Percentiles rank a stretch among this genome's conserved stretches.
Evolutionary conservation across 1,140 invertebrate species (phyloP).

Genomic region (Sminthurides bifidus): DNA sequence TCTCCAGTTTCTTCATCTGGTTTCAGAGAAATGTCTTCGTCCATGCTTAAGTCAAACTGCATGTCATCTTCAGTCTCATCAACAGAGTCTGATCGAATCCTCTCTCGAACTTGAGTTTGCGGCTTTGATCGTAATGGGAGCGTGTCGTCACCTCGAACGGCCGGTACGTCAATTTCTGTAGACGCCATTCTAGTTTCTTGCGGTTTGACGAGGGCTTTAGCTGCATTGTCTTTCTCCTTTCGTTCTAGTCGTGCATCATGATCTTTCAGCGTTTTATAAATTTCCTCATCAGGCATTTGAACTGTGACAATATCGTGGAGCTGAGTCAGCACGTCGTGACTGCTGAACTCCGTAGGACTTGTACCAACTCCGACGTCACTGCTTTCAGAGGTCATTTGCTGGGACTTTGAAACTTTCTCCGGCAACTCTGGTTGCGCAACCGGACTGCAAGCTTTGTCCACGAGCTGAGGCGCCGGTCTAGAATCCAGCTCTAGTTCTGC

Average conservation of each 20-base stretch:
- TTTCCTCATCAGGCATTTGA: slow-evolving; percentile 24
- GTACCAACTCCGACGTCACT: slow-evolving; percentile 20
- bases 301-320: slow-evolving; percentile 23
- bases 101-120: neutral
- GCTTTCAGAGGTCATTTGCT: slow-evolving; percentile 16
- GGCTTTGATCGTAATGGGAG: neutral
- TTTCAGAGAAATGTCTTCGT: slow-evolving; percentile 15
- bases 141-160: slow-evolving; percentile 13
- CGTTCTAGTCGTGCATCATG: slow-evolving; percentile 4
- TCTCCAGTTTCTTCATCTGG: neutral
- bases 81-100: neutral
- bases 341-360: slow-evolving; percentile 14
- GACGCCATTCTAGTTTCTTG: slow-evolving; percentile 14
- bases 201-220: too few species aligned
- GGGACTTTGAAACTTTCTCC: slow-evolving; percentile 12
- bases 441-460: slow-evolving; percentile 26
- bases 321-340: slow-evolving; percentile 23
- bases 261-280: slow-evolving; percentile 22
- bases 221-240: slow-evolving; percentile 3
- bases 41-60: slow-evolving; percentile 29
- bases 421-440: slow-evolving; percentile 10
- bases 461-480: neutral
- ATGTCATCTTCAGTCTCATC: slow-evolving; percentile 21
- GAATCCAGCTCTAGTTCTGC: slow-evolving; percentile 16
- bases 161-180: slow-evolving; percentile 14